These are phyloP conservation scores for Rhea americana DNA, from an alignment of 2,113 vertebrate genomes.

Conservation along the genomic window DNA sequence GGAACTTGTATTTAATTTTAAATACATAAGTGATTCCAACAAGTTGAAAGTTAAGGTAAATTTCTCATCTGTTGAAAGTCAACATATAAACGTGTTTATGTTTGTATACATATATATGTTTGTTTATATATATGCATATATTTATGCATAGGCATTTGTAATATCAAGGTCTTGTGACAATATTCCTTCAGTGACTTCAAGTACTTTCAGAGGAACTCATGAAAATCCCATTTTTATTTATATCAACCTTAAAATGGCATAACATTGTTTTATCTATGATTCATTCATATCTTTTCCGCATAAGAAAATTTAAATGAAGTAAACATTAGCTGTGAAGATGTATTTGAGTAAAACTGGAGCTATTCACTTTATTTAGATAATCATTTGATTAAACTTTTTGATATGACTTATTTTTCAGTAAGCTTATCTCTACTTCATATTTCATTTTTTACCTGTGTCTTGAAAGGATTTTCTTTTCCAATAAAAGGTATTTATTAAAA, in stretches of 20 bases:
- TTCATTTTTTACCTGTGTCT: neutral
- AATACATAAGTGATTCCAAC: neutral
- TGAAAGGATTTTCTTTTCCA: neutral
- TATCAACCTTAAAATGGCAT: neutral
- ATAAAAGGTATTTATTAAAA: neutral
- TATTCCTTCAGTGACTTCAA: neutral
- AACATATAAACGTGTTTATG: neutral
- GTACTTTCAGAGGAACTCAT: neutral
- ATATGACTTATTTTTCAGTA: neutral
- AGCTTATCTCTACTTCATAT: slow-evolving; percentile 25
- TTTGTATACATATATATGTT: neutral
- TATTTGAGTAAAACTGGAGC: neutral
- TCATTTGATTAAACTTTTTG: neutral
- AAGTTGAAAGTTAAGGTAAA: neutral
- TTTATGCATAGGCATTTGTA: neutral
- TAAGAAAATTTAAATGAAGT: slow-evolving; percentile 20
- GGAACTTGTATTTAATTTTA: neutral
- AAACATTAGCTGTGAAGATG: neutral
- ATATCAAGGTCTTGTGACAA: neutral
- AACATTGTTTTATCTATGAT: neutral
- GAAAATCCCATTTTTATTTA: slow-evolving; percentile 20
- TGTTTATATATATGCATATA: neutral
- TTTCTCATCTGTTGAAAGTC: neutral
- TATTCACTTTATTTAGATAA: neutral
- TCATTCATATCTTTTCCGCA: neutral